Evolutionary conservation across 1,140 invertebrate species (phyloP), one percentile per base, ranked within the genome.

Genomic region (Lasaia peninsularis): DNA sequence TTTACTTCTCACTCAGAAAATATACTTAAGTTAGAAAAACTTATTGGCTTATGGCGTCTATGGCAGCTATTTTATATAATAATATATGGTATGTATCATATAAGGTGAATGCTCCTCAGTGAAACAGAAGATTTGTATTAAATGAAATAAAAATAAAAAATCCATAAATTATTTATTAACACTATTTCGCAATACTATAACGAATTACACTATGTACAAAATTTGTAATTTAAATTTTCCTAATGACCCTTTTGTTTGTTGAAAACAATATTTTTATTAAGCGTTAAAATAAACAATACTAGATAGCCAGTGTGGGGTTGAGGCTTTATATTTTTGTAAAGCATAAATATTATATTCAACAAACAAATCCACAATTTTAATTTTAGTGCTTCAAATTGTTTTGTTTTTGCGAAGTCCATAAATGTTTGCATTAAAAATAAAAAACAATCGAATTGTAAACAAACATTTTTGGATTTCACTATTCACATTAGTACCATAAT

Each of bases 131-230:
- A n/a, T n/a, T n/a, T n/a, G n/a, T n/a, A n/a, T 44, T 37, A 67
- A 78, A 71, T 69, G 58, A 84, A 75, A 75, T 56, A 61, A 59
- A 44, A 58, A 58, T 60, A 76, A 77, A 85, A 86, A 86, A 83
- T 83, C 73, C 76, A 86, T 86, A 86, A 84, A 79, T 84, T 84
- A 82, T 75, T 85, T 86, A 86, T 83, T 81, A 84, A 78, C 75
- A 79, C 80, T 81, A 84, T 85, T 60, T 71, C 73, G 80, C 78
- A 81, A 76, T 82, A 79, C 78, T 72, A 76, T 84, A 86, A 86
- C 83, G 84, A 80, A 71, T 78, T 72, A 66, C 75, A 73, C 60
- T 86, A 86, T 86, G 75, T 86, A 84, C 80, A 86, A 84, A 86
- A 80, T 67, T 56, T 73, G 64, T 67, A 72, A 67, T 59, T 55